phyloP scores from a whole-genome alignment of 2,113 vertebrate species.

The Motacilla alba region DNA sequence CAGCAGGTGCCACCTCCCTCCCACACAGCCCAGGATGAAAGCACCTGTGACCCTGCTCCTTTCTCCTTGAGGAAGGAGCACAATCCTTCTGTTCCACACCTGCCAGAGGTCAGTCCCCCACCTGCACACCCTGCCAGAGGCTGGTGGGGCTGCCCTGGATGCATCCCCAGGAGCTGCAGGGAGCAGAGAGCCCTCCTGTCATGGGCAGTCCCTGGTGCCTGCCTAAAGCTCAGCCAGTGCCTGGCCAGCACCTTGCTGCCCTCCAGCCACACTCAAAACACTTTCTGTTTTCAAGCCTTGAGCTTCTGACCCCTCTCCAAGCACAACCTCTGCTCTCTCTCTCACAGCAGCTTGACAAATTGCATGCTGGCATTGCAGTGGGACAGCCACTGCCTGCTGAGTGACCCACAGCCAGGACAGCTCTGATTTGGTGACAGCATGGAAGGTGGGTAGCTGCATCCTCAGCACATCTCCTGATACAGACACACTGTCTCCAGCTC shows the following conservation, averaged over 20 bases:
- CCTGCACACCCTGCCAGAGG: background rate
- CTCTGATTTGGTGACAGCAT: background rate
- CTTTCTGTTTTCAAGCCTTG: background rate
- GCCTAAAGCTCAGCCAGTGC: background rate
- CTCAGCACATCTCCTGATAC: background rate
- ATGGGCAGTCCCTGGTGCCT: rapidly evolving
- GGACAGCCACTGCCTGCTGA: background rate
- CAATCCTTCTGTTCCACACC: background rate
- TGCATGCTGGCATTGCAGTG: rapidly evolving
- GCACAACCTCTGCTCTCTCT: background rate
- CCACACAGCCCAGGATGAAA: background rate
- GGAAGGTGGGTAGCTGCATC: background rate
- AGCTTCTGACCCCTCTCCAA: background rate
- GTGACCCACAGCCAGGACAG: background rate
- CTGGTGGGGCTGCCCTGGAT: background rate
- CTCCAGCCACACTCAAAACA: background rate
- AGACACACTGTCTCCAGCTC: background rate
- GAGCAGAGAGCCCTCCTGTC: background rate
- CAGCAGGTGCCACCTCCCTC: background rate
- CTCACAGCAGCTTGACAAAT: background rate
- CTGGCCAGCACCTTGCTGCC: background rate
- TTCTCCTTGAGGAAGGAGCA: background rate
- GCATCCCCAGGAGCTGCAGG: background rate
- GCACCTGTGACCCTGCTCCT: background rate
- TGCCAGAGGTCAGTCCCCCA: background rate